Evolutionary conservation across 2,888 invertebrate genomes (phyloP).

Genomic region (Agonum fuliginosum): DNA sequence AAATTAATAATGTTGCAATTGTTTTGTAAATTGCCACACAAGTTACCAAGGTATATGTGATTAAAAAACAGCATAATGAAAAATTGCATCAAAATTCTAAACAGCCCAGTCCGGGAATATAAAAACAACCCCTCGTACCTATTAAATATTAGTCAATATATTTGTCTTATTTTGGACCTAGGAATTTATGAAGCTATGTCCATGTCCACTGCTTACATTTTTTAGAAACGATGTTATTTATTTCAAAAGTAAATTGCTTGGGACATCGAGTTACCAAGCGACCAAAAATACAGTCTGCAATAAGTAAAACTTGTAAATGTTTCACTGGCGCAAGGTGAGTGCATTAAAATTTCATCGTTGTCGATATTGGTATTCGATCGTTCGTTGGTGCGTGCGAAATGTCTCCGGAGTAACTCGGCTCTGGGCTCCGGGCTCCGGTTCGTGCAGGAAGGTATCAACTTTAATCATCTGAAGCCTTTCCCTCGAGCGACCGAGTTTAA

Average conservation of each 20-base stretch:
- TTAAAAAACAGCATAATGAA: no score
- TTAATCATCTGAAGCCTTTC: conserved; percentile 22
- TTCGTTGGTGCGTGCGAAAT: not conserved
- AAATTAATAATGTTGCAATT: no score
- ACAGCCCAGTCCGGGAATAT: no score
- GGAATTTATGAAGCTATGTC: no score
- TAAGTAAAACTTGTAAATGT: not conserved
- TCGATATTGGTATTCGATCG: not conserved
- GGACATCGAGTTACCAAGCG: not conserved
- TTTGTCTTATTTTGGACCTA: no score
- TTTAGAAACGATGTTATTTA: not conserved
- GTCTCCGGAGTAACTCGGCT: not conserved
- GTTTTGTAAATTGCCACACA: no score
- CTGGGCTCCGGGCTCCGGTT: not conserved
- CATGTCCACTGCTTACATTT: no score
- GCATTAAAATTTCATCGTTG: not conserved
- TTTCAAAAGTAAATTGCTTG: not conserved
- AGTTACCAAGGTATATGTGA: no score
- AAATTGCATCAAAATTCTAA: no score
- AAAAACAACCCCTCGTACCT: no score
- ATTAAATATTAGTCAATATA: no score
- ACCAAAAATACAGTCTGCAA: not conserved
- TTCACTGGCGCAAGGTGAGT: not conserved
- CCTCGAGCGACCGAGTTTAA: conserved; percentile 19
- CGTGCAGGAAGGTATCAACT: conserved; percentile 18